Evolutionary conservation across 2,888 invertebrate species (phyloP), one percentile per base, ranked within the genome.

Genomic region (Clitarchus hookeri): DNA sequence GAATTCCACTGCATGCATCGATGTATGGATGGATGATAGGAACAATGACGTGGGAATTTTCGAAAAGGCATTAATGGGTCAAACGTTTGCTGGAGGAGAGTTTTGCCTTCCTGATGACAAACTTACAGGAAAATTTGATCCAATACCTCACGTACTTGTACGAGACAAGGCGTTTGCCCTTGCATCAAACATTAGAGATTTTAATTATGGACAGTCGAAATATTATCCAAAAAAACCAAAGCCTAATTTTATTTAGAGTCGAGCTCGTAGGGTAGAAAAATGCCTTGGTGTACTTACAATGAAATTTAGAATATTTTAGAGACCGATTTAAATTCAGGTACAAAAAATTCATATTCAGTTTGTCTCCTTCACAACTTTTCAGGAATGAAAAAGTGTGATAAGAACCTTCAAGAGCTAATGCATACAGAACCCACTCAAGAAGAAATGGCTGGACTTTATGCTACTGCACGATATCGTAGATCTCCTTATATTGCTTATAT

Each of bases 11-110:
- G 12, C 80, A n/a, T n/a, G n/a, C n/a, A n/a, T 80, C n/a, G 27
- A 8, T 82, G 27, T 82, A 26, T 27, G 27, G 27, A 26, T 6
- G n/a, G 3, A 82, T 26, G 83, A 27, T 23, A 82, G 27, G 83
- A 82, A 82, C 83, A 82, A 27, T 82, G 83, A 82, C 27, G 83
- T n/a, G 83, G 83, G 27, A 82, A 82, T 82, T 26, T 82, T 82
- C 0, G 83, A 82, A 27, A 26, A 82, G 83, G 6, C 83, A 23
- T 44, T 36, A 44, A 82, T 82, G n/a, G 83, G 83, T 82, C 12
- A 44, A 3, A n/a, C n/a, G 44, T 27, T 26, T 27, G 44, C 44
- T n/a, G n/a, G n/a, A 82, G 27, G 23, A 27, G 83, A 82, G 27
- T 82, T 80, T 80, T 25, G 11, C 27, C 80, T 80, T 80, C 12